Evolutionary conservation across 2,113 vertebrate genomes (phyloP), one percentile per base, ranked within the genome.

Genomic region (Astatoreochromis straeleni): DNA sequence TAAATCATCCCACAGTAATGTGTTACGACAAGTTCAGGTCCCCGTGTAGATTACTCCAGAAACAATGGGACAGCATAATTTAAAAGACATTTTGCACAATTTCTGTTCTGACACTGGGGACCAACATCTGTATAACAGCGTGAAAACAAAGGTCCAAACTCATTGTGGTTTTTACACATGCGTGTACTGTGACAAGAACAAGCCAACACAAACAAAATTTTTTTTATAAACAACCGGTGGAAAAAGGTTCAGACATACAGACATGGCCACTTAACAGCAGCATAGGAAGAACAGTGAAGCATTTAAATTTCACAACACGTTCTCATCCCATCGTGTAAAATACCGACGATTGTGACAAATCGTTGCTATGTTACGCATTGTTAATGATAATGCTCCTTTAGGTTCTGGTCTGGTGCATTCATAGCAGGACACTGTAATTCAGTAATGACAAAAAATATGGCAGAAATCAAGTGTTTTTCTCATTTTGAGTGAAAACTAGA

Each of bases 191-290:
- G 40, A 75, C 38, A 29, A 75, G 40, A 17, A 47, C 40, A 45
- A 75, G 9, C 40, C 68, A 47, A 4, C 68, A 47, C 21, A 73
- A 47, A 3, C 68, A 47, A 26, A 29, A 4, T 0, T 0, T 57
- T 7, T 17, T 73, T 26, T 47, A 47, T 65, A 47, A 75, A 47
- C 40, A 3, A 19, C 40, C 16, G 2, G 16, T 73, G 7, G 68
- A 45, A 73, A 45, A 73, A 16, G 21, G 38, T 73, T 42, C 68
- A 26, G 68, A 73, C 38, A 26, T 45, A 73, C 38, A 73, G 38
- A 45, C 21, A 17, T 75, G 42, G 42, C 6, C 24, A 47, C 24
- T 75, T 49, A 49, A 17, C 42, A 49, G 16, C 42, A 75, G 24
- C 70, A 75, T 75, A 19, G 8, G 16, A 47, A 49, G 24, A 49